Conservation (phyloP, 2,113 vertebrate species). For the Ascaphus truei region DNA sequence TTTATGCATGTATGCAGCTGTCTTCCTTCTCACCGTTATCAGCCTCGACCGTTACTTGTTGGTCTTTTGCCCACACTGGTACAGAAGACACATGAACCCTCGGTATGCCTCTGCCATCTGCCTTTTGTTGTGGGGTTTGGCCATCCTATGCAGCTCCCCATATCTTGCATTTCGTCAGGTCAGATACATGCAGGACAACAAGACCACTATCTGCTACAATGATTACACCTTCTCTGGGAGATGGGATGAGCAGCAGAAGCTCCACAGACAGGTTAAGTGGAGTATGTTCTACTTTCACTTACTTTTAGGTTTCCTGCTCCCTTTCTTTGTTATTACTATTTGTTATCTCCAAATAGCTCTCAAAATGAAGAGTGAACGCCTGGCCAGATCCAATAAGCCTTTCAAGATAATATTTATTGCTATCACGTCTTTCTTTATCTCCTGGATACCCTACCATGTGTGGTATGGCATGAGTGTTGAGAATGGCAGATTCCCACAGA, state of each 20-base stretch:
- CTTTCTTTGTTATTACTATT: slow-evolving; percentile 63
- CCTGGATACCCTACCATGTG: slow-evolving; percentile 73
- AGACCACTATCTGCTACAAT: slow-evolving; percentile 36
- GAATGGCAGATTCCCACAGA: not conserved
- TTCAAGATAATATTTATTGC: slow-evolving; percentile 72
- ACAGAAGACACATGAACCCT: slow-evolving; percentile 37
- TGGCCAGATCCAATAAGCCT: slow-evolving; percentile 68
- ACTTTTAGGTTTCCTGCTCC: slow-evolving; percentile 64
- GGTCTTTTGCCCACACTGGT: slow-evolving; percentile 45
- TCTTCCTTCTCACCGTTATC: slow-evolving; percentile 46
- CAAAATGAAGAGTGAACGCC: slow-evolving; percentile 57
- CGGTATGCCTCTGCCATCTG: slow-evolving; percentile 22
- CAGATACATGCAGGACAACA: not conserved
- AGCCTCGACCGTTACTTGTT: slow-evolving; percentile 49
- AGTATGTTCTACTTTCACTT: slow-evolving; percentile 35
- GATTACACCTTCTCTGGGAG: slow-evolving; percentile 28
- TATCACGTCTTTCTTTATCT: slow-evolving; percentile 69
- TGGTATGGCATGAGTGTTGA: slow-evolving; percentile 40
- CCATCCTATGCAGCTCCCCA: slow-evolving; percentile 31
- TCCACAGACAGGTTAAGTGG: not conserved
- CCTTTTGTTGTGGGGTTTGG: slow-evolving; percentile 41
- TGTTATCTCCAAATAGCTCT: slow-evolving; percentile 66
- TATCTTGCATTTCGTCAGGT: slow-evolving; percentile 43
- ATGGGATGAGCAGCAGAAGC: not conserved
- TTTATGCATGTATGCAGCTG: slow-evolving; percentile 33